A percentile compares a stretch with the other conserved stretches of the same genome.
Conservation (phyloP, 2,797 vertebrate genomes). For the Rhincodon typus region DNA sequence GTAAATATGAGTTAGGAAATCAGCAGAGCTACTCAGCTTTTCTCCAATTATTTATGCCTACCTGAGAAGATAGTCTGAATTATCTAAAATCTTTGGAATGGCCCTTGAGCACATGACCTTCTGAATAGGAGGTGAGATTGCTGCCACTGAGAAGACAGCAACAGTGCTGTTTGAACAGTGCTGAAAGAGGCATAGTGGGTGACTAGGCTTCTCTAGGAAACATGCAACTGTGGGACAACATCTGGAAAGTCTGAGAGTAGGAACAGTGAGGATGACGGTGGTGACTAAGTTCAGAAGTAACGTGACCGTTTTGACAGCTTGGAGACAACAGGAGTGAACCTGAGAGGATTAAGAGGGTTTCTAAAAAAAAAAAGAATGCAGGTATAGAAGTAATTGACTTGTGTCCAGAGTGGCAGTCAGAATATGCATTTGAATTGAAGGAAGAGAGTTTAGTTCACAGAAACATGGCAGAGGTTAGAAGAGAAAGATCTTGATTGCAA, state of each 20-base stretch:
- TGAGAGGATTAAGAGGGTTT: neutral
- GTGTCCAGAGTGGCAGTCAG: neutral
- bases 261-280: neutral
- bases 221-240: neutral
- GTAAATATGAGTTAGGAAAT: neutral
- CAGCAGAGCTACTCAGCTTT: neutral
- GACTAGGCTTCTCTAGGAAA: neutral
- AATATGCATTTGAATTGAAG: neutral
- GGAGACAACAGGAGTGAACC: neutral
- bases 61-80: neutral
- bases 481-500: neutral
- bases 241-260: neutral
- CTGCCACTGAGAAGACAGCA: neutral
- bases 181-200: neutral
- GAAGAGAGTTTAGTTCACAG: neutral
- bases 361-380: neutral
- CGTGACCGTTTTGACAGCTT: neutral
- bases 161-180: neutral
- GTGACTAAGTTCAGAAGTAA: neutral
- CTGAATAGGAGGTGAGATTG: neutral
- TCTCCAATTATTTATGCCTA: neutral
- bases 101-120: neutral
- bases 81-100: neutral
- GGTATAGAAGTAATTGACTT: neutral
- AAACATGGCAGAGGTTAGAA: neutral